Conservation (phyloP, 2,888 invertebrate genomes). For the Drosophila birchii region DNA sequence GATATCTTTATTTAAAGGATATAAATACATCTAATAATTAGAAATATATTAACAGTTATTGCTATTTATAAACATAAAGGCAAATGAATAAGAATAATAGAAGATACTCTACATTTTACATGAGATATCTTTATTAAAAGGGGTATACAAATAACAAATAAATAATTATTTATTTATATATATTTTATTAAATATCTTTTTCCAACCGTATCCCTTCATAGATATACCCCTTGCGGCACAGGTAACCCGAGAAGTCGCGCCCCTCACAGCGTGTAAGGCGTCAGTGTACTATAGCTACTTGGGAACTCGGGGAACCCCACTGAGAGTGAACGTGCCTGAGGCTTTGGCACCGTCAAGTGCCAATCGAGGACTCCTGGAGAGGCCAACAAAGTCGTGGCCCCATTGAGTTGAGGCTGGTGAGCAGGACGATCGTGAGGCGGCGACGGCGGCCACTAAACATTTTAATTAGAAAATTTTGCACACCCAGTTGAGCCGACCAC, state of each 20-base stretch:
- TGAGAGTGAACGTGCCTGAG: slow-evolving; percentile 63
- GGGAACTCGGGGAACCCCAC: slow-evolving; percentile 37
- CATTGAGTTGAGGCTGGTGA: neutral
- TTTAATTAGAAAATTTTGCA: slow-evolving; percentile 77
- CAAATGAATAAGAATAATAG: too few species aligned
- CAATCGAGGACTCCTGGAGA: slow-evolving; percentile 38
- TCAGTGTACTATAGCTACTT: slow-evolving; percentile 53
- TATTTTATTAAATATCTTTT: too few species aligned
- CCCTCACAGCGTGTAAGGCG: slow-evolving; percentile 49
- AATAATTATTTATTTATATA: too few species aligned
- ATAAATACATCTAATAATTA: neutral
- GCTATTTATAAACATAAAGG: neutral
- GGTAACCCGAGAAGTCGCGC: slow-evolving; percentile 6
- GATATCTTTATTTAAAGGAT: neutral
- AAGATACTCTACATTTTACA: too few species aligned
- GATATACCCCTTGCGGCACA: neutral
- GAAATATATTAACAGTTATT: neutral
- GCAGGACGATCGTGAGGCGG: slow-evolving; percentile 23
- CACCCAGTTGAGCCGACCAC: slow-evolving; percentile 76
- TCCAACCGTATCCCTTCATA: neutral
- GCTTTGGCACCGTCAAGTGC: slow-evolving; percentile 59
- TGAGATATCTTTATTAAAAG: too few species aligned
- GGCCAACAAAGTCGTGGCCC: slow-evolving; percentile 48
- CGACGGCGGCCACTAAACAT: slow-evolving; percentile 67
- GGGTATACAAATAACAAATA: too few species aligned